These are phyloP conservation scores for Orussus abietinus DNA, from an alignment of 1,140 invertebrate species.

Conservation along the genomic window DNA sequence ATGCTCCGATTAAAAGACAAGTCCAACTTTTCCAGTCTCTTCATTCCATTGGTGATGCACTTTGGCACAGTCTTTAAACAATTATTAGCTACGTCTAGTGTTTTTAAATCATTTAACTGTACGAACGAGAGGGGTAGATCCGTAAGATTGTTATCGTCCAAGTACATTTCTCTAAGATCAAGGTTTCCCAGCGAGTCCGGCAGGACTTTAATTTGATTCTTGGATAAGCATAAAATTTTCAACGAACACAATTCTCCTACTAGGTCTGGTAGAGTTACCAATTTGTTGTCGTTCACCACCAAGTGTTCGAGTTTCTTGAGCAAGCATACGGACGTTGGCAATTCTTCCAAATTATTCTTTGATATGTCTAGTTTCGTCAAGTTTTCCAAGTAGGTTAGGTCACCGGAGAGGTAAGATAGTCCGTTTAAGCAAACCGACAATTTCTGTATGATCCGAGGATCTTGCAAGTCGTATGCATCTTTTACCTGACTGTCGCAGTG, in stretches of 20 bases:
- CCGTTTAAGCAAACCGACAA: constrained; percentile 14
- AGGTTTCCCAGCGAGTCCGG: constrained; percentile 19
- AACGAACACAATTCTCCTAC: constrained; percentile 12
- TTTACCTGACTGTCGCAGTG: too few relatives aligned
- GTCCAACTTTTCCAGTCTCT: constrained; percentile 21
- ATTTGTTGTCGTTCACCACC: constrained; percentile 18
- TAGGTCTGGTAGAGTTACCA: constrained; percentile 3
- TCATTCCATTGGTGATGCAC: constrained; percentile 28
- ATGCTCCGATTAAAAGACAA: constrained; percentile 22
- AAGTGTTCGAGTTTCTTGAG: constrained; percentile 19
- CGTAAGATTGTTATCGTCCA: constrained; percentile 22
- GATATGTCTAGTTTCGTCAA: constrained; percentile 23
- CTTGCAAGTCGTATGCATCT: too few relatives aligned
- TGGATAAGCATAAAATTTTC: constrained; percentile 5
- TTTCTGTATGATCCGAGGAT: constrained; percentile 13
- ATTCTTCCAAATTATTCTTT: constrained; percentile 16
- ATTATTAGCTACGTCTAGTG: constrained; percentile 20
- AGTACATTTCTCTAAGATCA: constrained; percentile 25
- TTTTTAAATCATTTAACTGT: constrained; percentile 20
- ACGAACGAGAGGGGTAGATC: constrained; percentile 21
- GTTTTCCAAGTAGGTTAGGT: constrained; percentile 19
- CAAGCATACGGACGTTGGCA: constrained; percentile 22
- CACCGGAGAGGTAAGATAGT: constrained; percentile 15
- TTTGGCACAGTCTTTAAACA: constrained; percentile 24
- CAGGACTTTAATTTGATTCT: constrained; percentile 11